A percentile compares a stretch with the other conserved stretches of the same genome.
phyloP scores from a whole-genome alignment of 2,888 invertebrate genomes.

The Peribatodes rhomboidaria region DNA sequence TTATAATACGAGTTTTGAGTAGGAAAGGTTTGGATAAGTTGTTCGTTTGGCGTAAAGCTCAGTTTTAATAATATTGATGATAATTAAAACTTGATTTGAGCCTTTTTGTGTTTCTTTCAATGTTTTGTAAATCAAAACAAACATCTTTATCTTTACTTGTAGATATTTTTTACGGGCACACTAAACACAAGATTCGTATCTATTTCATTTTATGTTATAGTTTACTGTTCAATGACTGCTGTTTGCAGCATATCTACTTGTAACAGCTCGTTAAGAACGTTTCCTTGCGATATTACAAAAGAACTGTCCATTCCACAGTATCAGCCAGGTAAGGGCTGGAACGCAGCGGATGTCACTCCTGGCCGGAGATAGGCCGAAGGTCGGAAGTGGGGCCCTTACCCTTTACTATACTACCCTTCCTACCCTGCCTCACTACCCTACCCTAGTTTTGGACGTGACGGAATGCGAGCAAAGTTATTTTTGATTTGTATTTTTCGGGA shows the following conservation, averaged over 20 bases:
- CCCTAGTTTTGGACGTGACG: constrained; percentile 21
- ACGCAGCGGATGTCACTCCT: constrained; percentile 28
- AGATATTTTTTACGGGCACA: no score
- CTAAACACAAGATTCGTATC: no score
- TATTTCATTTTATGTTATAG: no score
- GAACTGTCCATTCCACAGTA: constrained; percentile 14
- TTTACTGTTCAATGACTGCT: no score
- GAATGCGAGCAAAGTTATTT: constrained; percentile 29
- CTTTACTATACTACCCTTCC: constrained; percentile 11
- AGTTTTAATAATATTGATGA: no score
- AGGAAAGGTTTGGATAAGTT: no score
- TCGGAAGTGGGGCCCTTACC: constrained; percentile 29
- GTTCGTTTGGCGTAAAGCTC: no score
- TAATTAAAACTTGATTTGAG: no score
- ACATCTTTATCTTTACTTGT: no score
- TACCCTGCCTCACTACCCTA: constrained; percentile 20
- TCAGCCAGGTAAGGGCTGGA: constrained; percentile 21
- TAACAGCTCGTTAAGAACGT: background rate
- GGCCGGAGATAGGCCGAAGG: constrained; percentile 30
- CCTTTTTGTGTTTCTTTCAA: no score
- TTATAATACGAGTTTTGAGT: no score
- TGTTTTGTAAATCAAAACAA: no score
- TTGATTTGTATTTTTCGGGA: constrained; percentile 32
- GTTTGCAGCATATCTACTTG: background rate
- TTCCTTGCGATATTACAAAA: background rate